Percentiles rank a stretch among this genome's conserved stretches.
Evolutionary conservation across 2,113 vertebrate species (phyloP).

Genomic region (Menidia beryllina): DNA sequence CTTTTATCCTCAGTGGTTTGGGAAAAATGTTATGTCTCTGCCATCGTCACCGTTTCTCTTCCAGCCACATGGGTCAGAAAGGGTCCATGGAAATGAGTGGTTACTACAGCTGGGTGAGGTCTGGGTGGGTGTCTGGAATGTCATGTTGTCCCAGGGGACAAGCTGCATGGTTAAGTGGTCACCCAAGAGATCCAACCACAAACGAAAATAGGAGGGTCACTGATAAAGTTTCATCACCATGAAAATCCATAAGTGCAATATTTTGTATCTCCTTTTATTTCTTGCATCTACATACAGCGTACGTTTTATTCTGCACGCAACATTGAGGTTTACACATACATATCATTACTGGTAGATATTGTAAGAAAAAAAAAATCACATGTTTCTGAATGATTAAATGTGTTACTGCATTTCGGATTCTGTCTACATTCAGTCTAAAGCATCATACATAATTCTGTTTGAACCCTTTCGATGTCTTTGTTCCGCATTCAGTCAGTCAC

Average conservation of each 20-base stretch:
- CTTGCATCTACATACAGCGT: neutral
- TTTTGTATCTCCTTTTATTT: neutral
- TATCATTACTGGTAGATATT: neutral
- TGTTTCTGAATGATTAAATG: no score
- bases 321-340: neutral
- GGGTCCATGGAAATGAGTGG: constrained; percentile 12
- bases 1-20: constrained; percentile 16
- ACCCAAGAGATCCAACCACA: constrained; percentile 20
- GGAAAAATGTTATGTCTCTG: constrained; percentile 1
- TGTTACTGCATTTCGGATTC: neutral
- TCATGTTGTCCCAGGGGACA: constrained; percentile 32
- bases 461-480: neutral
- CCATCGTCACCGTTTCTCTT: constrained; percentile 18
- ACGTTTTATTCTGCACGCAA: neutral
- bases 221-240: neutral
- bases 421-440: neutral
- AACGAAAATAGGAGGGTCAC: constrained; percentile 33
- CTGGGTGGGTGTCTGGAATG: constrained; percentile 34
- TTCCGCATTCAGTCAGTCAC: constrained; percentile 11
- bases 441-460: no score
- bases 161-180: constrained; percentile 46
- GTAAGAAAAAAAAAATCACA: no score
- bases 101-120: constrained; percentile 16
- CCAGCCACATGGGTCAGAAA: constrained; percentile 13
- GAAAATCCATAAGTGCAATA: neutral